Percentiles rank a stretch among this genome's conserved stretches.
Conservation (phyloP, 1,140 invertebrate genomes). For the Cotesia chilonis region DNA sequence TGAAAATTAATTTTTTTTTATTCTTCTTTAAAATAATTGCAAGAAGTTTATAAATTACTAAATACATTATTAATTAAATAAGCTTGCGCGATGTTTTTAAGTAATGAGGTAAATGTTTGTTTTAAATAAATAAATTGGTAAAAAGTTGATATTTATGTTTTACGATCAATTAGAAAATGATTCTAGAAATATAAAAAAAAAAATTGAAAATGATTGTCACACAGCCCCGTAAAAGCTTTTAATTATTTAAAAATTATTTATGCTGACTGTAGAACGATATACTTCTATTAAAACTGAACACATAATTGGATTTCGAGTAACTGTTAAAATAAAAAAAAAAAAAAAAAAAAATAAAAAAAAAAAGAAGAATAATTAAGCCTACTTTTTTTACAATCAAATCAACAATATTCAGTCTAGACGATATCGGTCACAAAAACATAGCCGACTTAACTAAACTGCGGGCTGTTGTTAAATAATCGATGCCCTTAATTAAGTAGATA, state of each 20-base stretch:
- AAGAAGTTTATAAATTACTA: too few relatives aligned
- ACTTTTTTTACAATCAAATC: background rate
- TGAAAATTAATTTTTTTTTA: too few relatives aligned
- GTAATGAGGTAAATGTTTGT: too few relatives aligned
- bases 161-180: background rate
- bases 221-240: background rate
- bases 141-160: too few relatives aligned
- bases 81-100: too few relatives aligned
- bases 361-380: background rate
- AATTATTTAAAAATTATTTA: too few relatives aligned
- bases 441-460: background rate
- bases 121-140: too few relatives aligned
- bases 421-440: background rate
- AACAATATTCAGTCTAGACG: too few relatives aligned
- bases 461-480: background rate
- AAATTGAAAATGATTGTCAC: conserved; percentile 6
- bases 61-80: too few relatives aligned
- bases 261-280: too few relatives aligned
- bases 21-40: too few relatives aligned
- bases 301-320: background rate
- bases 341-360: background rate
- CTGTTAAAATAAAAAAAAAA: background rate
- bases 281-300: background rate
- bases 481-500: background rate
- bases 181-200: background rate